Evolutionary conservation across 2,888 invertebrate genomes (phyloP).

Genomic region (Cremastinae sp.): DNA sequence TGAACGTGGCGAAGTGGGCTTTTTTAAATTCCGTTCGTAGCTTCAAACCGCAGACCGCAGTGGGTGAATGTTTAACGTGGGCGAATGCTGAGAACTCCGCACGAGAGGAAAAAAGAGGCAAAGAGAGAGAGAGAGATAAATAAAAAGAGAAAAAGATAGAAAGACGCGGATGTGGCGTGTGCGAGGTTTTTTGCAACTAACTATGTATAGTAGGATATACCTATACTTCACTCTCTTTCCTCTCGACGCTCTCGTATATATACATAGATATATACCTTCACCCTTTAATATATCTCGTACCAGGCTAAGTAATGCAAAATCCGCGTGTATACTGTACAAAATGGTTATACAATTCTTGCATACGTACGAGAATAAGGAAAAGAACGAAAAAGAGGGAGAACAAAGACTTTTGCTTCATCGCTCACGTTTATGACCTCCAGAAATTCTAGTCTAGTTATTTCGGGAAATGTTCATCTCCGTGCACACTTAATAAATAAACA

Average conservation of each 20-base stretch:
- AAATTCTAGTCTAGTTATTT: constrained; percentile 1
- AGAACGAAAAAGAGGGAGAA: constrained; percentile 3
- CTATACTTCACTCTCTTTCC: constrained; percentile 48
- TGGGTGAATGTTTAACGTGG: constrained; percentile 69
- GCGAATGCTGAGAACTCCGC: constrained; percentile 45
- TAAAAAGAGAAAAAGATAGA: not conserved
- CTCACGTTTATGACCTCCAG: not conserved
- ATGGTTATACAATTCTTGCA: not conserved
- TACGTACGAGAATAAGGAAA: not conserved
- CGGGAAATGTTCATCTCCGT: too few species aligned
- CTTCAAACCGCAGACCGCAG: constrained; percentile 66
- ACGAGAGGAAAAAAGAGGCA: too few species aligned
- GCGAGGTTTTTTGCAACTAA: constrained; percentile 41
- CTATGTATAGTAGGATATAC: constrained; percentile 1
- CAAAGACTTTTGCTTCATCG: constrained; percentile 19
- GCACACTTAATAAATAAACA: too few species aligned
- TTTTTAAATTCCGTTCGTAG: constrained; percentile 67
- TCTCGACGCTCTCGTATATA: constrained; percentile 34
- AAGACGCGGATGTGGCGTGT: constrained; percentile 45
- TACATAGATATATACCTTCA: constrained; percentile 16
- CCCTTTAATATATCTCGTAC: constrained; percentile 38
- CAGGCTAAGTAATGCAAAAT: constrained; percentile 46
- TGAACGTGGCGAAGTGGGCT: constrained; percentile 59
- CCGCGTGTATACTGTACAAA: constrained; percentile 15
- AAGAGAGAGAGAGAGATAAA: not conserved